Percentiles rank a stretch among this genome's conserved stretches.
These are phyloP conservation scores for Alloplasta piceator DNA, from an alignment of 2,888 invertebrate genomes.

Conservation along the genomic window DNA sequence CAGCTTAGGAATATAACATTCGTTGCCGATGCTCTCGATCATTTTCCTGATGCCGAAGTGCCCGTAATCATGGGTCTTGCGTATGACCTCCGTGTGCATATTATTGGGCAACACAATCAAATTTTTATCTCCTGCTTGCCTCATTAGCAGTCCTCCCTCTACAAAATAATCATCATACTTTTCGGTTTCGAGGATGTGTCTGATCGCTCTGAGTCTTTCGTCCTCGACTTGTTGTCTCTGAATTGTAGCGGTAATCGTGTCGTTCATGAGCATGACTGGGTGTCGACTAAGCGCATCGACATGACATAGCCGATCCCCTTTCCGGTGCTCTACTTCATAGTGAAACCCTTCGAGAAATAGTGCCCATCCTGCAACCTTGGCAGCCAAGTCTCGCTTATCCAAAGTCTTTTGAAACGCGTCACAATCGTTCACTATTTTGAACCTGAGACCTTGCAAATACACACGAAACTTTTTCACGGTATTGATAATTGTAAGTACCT, in stretches of 20 bases:
- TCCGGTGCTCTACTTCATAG: slow-evolving; percentile 60
- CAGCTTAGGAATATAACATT: too few relatives aligned
- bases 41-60: slow-evolving; percentile 59
- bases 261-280: slow-evolving; percentile 47
- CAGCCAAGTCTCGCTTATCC: too few relatives aligned
- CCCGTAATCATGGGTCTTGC: slow-evolving; percentile 53
- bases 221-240: slow-evolving; percentile 55
- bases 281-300: slow-evolving; percentile 69
- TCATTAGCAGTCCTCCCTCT: slow-evolving; percentile 18
- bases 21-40: too few relatives aligned
- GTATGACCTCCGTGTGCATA: too few relatives aligned
- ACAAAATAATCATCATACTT: slow-evolving; percentile 35
- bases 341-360: slow-evolving; percentile 55
- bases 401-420: slow-evolving; percentile 56
- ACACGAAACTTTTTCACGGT: slow-evolving; percentile 70
- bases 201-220: slow-evolving; percentile 39
- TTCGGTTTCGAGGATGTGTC: slow-evolving; percentile 8
- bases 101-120: slow-evolving; percentile 37
- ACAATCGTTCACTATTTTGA: slow-evolving; percentile 65
- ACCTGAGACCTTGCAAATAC: slow-evolving; percentile 55
- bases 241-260: slow-evolving; percentile 37
- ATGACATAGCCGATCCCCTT: slow-evolving; percentile 63
- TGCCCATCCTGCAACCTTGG: slow-evolving; percentile 67
- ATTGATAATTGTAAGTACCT: slow-evolving; percentile 69
- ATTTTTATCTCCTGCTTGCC: slow-evolving; percentile 11